Base-by-base conservation (phyloP, 1,140 invertebrate species). In the Macrobrachium nipponense region DNA sequence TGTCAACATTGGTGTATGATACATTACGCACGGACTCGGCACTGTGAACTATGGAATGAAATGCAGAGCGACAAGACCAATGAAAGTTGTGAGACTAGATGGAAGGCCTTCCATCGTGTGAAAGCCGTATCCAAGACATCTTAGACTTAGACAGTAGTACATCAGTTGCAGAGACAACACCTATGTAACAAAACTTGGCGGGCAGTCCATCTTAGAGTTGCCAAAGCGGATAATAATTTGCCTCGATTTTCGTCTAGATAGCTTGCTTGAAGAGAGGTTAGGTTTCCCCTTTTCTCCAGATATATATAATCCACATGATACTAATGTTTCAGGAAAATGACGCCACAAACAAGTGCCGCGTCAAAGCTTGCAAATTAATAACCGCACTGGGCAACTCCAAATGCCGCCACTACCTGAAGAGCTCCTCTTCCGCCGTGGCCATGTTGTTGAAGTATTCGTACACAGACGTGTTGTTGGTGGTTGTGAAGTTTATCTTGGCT, bases 401-500 rank as follows among this genome's bases (percentile, higher is more conserved):
- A 51, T 51, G 8, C 51, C 68, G 44, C 18, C 6, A 36, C 90
- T 89, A 96, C 95, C 95, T 94, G 90, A 97, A 97, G 14, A 97
- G 90, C 6, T 95, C 96, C 87, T 97, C 96, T 91, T 97, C 96
- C 14, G 96, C 96, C 89, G 94, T 94, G 90, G 97, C 97, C 96
- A 97, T 97, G 90, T 97, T 97, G 85, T 95, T 94, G 90, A 98
- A 98, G 90, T 97, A 98, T 87, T 95, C 93, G 91, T 96, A 95
- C 17, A 95, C 94, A 14, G 94, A 94, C 0, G 96, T 96, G 23
- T 94, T 94, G 80, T 94, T 92, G 0, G 97, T 94, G 0, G 98
- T 97, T 0, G 97, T 98, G 91, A 98, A 99, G 91, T 97, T 97
- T 85, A 98, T 97, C 72, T 96, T 93, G 0, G 96, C 96, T 89